Conservation (phyloP, 2,888 invertebrate genomes). For the Diachrysia chrysitis region DNA sequence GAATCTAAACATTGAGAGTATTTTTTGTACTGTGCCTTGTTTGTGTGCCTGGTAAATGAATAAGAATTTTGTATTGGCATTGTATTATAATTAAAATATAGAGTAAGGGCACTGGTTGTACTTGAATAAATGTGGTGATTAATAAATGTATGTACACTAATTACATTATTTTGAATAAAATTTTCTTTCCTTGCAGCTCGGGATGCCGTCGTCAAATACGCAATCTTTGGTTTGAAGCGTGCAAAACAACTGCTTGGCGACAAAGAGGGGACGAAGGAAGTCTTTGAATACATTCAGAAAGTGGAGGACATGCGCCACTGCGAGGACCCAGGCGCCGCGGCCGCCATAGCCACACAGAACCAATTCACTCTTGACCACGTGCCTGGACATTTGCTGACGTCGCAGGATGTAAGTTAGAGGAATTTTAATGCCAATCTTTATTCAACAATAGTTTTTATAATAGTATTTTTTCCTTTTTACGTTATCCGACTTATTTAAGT, state of each 20-base stretch:
- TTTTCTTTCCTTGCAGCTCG: constrained; percentile 69
- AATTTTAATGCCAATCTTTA: not conserved
- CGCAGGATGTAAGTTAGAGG: constrained; percentile 86
- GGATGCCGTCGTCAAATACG: constrained; percentile 84
- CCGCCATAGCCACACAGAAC: constrained; percentile 83
- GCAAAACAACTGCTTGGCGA: constrained; percentile 81
- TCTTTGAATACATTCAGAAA: constrained; percentile 83
- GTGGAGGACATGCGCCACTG: constrained; percentile 86
- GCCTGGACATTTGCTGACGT: constrained; percentile 91
- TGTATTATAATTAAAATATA: too few relatives aligned
- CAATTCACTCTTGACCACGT: constrained; percentile 91
- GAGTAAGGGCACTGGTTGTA: too few relatives aligned
- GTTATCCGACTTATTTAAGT: too few relatives aligned
- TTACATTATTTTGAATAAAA: not conserved
- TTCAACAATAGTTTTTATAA: too few relatives aligned
- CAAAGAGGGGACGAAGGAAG: constrained; percentile 74
- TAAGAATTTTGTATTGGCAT: too few relatives aligned
- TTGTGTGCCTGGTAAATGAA: too few relatives aligned
- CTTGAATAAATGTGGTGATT: too few relatives aligned
- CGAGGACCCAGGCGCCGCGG: constrained; percentile 86
- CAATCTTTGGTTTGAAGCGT: constrained; percentile 87
- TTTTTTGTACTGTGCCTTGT: too few relatives aligned
- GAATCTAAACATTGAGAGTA: too few relatives aligned
- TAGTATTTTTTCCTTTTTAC: too few relatives aligned
- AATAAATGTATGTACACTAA: too few relatives aligned